Evolutionary conservation across 2,113 vertebrate genomes (phyloP).

Genomic region (Notarius quadriscutis): DNA sequence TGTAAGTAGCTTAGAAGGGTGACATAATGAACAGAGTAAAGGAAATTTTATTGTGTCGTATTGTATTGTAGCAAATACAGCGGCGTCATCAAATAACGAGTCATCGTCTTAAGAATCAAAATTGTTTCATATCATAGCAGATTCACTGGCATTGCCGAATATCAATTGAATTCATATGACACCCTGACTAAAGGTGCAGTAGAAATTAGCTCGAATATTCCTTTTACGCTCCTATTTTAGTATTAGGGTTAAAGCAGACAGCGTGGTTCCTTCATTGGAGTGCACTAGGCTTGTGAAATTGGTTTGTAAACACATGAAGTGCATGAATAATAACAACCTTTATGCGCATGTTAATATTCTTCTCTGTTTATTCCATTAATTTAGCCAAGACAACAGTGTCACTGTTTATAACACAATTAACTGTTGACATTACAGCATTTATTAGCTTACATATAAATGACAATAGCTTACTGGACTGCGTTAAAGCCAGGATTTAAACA

Average conservation of each 20-base stretch:
- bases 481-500: conserved; percentile 2
- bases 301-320: background rate
- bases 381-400: background rate
- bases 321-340: background rate
- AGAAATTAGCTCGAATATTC: background rate
- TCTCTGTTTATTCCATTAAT: background rate
- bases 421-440: conserved; percentile 7
- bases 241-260: background rate
- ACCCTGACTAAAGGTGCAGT: background rate
- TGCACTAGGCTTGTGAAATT: background rate
- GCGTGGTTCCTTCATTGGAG: background rate
- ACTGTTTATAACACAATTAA: background rate
- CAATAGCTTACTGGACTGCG: background rate
- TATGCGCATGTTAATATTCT: background rate
- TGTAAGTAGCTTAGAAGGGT: background rate
- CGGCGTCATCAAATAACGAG: too few relatives aligned
- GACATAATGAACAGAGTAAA: too few relatives aligned
- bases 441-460: conserved; percentile 1
- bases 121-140: background rate
- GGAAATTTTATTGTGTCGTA: background rate
- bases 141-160: background rate
- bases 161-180: background rate
- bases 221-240: too few relatives aligned
- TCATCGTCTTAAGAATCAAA: background rate
- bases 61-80: background rate